Evolutionary conservation across 2,113 vertebrate genomes (phyloP).

Genomic region (Phaethon lepturus): DNA sequence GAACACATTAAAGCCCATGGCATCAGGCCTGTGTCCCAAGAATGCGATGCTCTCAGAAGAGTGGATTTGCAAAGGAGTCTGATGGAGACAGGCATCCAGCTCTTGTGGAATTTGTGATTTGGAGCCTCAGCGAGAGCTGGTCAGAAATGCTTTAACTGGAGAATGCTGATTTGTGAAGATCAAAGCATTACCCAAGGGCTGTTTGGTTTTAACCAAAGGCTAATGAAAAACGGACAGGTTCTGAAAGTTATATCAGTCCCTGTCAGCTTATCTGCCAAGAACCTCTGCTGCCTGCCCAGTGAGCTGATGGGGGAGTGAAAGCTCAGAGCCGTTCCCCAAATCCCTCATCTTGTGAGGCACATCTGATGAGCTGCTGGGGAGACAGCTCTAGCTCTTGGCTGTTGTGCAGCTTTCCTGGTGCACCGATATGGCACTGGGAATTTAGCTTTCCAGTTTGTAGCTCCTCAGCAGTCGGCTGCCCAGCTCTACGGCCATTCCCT

Average conservation of each 20-base stretch:
- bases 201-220: neutral
- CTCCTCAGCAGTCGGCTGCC: neutral
- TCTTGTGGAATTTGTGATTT: neutral
- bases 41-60: neutral
- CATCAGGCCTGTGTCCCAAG: neutral
- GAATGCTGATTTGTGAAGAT: neutral
- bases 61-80: neutral
- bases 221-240: neutral
- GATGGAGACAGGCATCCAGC: neutral
- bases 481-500: neutral
- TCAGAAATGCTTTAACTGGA: neutral
- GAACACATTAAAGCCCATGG: neutral
- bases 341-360: neutral
- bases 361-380: neutral
- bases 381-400: neutral
- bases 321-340: neutral
- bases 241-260: neutral
- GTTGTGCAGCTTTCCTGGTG: neutral
- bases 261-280: neutral
- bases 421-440: fast-evolving
- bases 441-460: neutral
- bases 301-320: neutral
- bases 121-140: neutral
- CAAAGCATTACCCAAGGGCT: neutral
- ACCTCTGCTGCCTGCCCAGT: neutral